These are phyloP conservation scores for Brienomyrus longianalis DNA, from an alignment of 2,113 vertebrate species.

Conservation along the genomic window DNA sequence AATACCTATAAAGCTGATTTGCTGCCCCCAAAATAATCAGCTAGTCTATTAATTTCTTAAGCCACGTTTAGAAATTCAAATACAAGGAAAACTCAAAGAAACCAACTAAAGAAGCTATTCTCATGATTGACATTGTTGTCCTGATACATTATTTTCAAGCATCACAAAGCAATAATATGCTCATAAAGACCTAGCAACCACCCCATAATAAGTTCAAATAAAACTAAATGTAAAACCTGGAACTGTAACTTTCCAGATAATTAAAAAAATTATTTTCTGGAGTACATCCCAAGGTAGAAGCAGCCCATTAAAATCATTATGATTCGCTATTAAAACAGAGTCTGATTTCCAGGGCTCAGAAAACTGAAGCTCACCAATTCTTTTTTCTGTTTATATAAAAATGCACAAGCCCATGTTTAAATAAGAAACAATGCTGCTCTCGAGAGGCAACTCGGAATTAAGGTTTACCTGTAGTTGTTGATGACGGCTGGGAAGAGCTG, in stretches of 20 bases:
- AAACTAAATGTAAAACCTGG: neutral
- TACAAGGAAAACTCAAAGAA: neutral
- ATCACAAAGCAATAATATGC: neutral
- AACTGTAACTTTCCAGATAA: neutral
- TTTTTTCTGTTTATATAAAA: neutral
- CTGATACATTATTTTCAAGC: neutral
- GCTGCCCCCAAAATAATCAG: neutral
- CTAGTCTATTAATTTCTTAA: neutral
- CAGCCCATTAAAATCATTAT: neutral
- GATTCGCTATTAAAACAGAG: neutral
- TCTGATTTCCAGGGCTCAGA: neutral
- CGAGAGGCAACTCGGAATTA: neutral
- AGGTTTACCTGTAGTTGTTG: conserved; percentile 34
- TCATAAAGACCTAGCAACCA: neutral
- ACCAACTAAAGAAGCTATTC: neutral
- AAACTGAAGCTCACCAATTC: neutral
- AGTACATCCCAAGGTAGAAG: neutral
- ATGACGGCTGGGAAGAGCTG: conserved; percentile 17
- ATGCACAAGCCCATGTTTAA: neutral
- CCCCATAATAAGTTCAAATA: neutral
- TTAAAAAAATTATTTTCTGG: neutral
- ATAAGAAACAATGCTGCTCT: neutral
- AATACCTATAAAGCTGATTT: neutral
- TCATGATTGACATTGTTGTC: neutral
- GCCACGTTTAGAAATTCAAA: neutral